phyloP scores from a whole-genome alignment of 2,888 invertebrate genomes.

The Cantharis nigra region DNA sequence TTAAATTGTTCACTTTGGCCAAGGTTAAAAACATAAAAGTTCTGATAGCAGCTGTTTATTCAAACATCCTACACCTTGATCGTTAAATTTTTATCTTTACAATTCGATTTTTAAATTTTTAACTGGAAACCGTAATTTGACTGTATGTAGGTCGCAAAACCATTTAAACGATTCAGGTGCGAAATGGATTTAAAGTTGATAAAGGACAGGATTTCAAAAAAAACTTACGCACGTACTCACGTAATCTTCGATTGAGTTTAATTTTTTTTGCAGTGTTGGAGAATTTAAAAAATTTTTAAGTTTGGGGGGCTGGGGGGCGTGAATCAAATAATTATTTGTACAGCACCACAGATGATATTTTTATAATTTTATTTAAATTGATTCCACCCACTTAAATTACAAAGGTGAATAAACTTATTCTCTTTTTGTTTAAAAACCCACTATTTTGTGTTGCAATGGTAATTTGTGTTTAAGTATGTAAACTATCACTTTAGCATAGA shows the following conservation, averaged over 20 bases:
- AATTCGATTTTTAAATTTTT: neutral
- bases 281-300: neutral
- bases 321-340: neutral
- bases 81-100: neutral
- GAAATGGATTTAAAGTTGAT: neutral
- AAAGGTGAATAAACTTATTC: neutral
- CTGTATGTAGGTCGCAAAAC: neutral
- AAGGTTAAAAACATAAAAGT: neutral
- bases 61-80: neutral
- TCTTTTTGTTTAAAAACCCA: neutral
- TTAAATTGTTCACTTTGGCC: neutral
- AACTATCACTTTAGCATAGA: neutral
- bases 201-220: neutral
- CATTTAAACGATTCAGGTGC: neutral
- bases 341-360: neutral
- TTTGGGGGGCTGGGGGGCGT: neutral
- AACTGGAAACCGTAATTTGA: neutral
- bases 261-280: neutral
- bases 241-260: neutral
- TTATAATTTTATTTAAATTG: neutral
- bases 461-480: neutral
- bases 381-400: neutral
- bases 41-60: neutral
- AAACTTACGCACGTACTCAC: neutral
- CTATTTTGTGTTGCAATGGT: neutral